Evolutionary conservation across 2,113 vertebrate genomes (phyloP).

Genomic region (Brachyistius frenatus): DNA sequence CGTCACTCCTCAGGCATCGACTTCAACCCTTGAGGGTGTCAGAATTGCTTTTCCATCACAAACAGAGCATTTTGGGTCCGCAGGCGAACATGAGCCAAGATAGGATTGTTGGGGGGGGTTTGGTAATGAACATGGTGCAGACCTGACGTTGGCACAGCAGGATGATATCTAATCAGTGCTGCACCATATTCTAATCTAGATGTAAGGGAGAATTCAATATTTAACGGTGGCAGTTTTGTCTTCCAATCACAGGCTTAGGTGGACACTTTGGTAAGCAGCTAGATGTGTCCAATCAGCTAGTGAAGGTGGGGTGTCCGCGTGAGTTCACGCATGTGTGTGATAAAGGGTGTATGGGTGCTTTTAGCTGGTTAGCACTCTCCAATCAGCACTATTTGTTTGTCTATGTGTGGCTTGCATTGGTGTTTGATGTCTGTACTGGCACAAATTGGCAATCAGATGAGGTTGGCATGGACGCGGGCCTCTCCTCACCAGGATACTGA

Average conservation of each 20-base stretch:
- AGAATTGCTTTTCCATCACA: slow-evolving; percentile 64
- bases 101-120: slow-evolving; percentile 26
- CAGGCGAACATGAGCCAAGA: slow-evolving; percentile 31
- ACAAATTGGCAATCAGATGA: slow-evolving; percentile 85
- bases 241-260: slow-evolving; percentile 65
- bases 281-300: slow-evolving; percentile 65
- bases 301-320: slow-evolving; percentile 49
- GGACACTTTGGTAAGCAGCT: slow-evolving; percentile 67
- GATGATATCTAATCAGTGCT: slow-evolving; percentile 68
- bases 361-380: slow-evolving; percentile 51
- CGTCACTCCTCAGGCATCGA: slow-evolving; percentile 63
- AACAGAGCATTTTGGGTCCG: slow-evolving; percentile 42
- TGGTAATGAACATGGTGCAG: slow-evolving; percentile 58
- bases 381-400: slow-evolving; percentile 51
- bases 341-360: slow-evolving; percentile 41
- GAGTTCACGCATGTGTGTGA: slow-evolving; percentile 27
- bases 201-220: slow-evolving; percentile 58
- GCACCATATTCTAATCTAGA: slow-evolving; percentile 67
- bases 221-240: slow-evolving; percentile 61
- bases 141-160: slow-evolving; percentile 56
- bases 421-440: slow-evolving; percentile 74
- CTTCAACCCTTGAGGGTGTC: slow-evolving; percentile 50
- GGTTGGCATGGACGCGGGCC: slow-evolving; percentile 71
- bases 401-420: slow-evolving; percentile 43
- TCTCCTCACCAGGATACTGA: slow-evolving; percentile 65